These are phyloP conservation scores for Metopia argyrocephala DNA, from an alignment of 2,888 invertebrate species.

Conservation along the genomic window DNA sequence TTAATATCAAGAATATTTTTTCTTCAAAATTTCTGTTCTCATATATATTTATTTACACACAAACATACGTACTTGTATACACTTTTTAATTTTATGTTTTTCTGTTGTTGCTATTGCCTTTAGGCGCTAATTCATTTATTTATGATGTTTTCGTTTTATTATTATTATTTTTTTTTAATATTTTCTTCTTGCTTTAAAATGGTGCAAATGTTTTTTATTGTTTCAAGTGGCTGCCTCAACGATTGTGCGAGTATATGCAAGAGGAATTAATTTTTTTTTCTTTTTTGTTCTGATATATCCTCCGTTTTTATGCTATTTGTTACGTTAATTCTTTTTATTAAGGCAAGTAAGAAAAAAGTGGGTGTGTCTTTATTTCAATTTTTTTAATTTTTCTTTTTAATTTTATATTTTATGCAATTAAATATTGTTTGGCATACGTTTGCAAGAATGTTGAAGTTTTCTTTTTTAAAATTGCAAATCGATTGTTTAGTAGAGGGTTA, in stretches of 20 bases:
- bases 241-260: not conserved
- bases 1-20: slow-evolving; percentile 44
- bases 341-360: slow-evolving; percentile 42
- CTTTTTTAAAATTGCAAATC: slow-evolving; percentile 59
- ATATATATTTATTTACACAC: too few species aligned
- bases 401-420: slow-evolving; percentile 39
- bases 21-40: slow-evolving; percentile 16
- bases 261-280: slow-evolving; percentile 30
- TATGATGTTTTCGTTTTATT: slow-evolving; percentile 46
- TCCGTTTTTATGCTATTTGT: slow-evolving; percentile 34
- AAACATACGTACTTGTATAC: too few species aligned
- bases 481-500: slow-evolving; percentile 41
- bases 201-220: slow-evolving; percentile 49
- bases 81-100: not conserved
- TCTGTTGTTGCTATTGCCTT: slow-evolving; percentile 23
- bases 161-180: not conserved
- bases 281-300: not conserved
- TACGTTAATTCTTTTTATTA: slow-evolving; percentile 9
- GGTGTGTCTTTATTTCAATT: slow-evolving; percentile 54
- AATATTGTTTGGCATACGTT: slow-evolving; percentile 31
- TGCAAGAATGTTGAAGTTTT: slow-evolving; percentile 18
- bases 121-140: slow-evolving; percentile 67
- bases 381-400: slow-evolving; percentile 10
- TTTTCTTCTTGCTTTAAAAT: slow-evolving; percentile 2
- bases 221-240: not conserved